These are phyloP conservation scores for Drosophila tropicalis DNA, from an alignment of 1,140 invertebrate genomes.

Conservation along the genomic window DNA sequence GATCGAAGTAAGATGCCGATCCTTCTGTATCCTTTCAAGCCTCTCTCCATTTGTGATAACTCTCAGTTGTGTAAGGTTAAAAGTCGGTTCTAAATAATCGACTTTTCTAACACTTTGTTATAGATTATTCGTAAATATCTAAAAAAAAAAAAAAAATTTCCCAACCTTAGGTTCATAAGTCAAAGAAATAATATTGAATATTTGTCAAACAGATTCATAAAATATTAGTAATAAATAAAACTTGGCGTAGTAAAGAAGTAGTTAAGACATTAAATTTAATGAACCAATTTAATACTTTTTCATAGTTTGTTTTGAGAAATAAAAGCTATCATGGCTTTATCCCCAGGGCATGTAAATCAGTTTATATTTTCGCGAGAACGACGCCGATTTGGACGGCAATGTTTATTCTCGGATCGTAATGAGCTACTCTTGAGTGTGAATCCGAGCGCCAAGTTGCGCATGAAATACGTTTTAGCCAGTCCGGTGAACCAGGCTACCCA, in stretches of 20 bases:
- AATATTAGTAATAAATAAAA: neutral
- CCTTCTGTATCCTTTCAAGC: too few species aligned
- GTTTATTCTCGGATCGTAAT: slow-evolving; percentile 89
- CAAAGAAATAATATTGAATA: neutral
- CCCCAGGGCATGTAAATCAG: slow-evolving; percentile 38
- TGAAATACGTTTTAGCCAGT: slow-evolving; percentile 89
- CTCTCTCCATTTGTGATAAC: too few species aligned
- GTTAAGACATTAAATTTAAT: neutral
- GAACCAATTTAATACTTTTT: neutral
- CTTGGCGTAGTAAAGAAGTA: neutral
- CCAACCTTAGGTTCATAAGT: neutral
- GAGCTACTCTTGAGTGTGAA: slow-evolving; percentile 90
- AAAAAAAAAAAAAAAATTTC: too few species aligned
- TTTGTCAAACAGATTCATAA: neutral
- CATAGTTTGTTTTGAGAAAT: neutral
- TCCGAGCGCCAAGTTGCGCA: slow-evolving; percentile 80
- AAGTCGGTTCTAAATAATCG: too few species aligned
- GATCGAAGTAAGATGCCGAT: too few species aligned
- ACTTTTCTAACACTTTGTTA: too few species aligned
- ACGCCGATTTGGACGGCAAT: slow-evolving; percentile 88
- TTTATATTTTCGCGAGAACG: slow-evolving; percentile 85
- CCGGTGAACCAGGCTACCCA: slow-evolving; percentile 87
- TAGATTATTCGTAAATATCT: too few species aligned
- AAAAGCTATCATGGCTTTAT: neutral
- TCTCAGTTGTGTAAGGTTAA: too few species aligned